Evolutionary conservation across 2,797 vertebrate species (phyloP), one percentile per base, ranked within the genome.

Genomic region (Eospalax fontanierii): DNA sequence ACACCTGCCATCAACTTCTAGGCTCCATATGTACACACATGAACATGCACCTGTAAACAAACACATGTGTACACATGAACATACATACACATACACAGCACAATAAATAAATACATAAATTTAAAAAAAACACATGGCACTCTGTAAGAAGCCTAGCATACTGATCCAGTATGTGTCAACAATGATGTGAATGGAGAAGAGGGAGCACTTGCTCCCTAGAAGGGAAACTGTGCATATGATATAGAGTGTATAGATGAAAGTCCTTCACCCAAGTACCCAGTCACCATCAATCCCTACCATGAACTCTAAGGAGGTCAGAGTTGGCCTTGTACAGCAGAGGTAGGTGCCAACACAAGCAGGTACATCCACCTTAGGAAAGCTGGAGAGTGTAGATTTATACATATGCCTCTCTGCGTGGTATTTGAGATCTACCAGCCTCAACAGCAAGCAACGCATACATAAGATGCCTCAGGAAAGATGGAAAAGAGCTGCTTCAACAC

Each of bases 381-480:
- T 7, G 26, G 35, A 28, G 33, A 30, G 30, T 66, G 38, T 30
- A 66, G 5, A 75, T 35, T 10, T 82, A 76, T 70, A 68, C 19
- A 50, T 12, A n/a, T 2, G 86, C 76, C 82, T 89, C 75, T 57
- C 79, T 89, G 16, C 30, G n/a, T n/a, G n/a, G 80, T 46, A 76
- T 54, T 59, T 57, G 70, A 75, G 46, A 33, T 90, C 84, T 68
- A 7, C 59, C 71, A 86, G 46, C 80, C 80, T 91, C 89, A 82
- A 89, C 93, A 96, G 89, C 84, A 93, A 96, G 50, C 66, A 79
- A 54, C 90, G 79, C 68, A 70, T 95, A 50, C 35, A 83, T 43
- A 89, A 95, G 78, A 80, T 0, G 57, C 18, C n/a, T 74, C 90
- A 61, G 90, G 86, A 86, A 86, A 82, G 75, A 86, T 35, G 61